Evolutionary conservation across 2,113 vertebrate genomes (phyloP), one percentile per base, ranked within the genome.

Genomic region (Pavo muticus): DNA sequence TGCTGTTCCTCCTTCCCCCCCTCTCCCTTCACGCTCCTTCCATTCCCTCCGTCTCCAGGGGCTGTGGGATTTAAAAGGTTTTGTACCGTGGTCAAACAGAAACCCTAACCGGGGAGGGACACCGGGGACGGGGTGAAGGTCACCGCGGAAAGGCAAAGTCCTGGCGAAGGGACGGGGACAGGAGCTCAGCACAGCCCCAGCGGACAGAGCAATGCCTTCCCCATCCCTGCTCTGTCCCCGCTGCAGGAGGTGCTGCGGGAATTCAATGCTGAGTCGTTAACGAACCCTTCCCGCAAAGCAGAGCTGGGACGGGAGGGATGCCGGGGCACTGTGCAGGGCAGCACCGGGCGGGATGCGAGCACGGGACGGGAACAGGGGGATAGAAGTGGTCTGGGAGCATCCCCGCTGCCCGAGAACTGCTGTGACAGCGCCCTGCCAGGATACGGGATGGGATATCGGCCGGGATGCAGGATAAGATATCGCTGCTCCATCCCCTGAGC

Each of bases 21-120:
- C 13, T 45, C 19, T n/a, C 25, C 32, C 32, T 11, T 20, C 56
- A 7, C 3, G 3, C 52, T 59, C 21, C 1, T 45, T 77, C 69
- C 75, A 60, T 57, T 20, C 30, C 70, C 42, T 91, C 2, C 17
- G 48, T 87, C 88, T 80, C 93, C 68, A 13, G 85, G 85, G 96
- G 45, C 75, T 1, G 4, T 84, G 91, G 89, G 71, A 81, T 94
- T 90, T 63, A 94, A 94, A 93, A 95, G 86, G 91, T 73, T 94
- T 86, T 79, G 70, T 72, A 86, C 40, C 52, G 67, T 21, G 5
- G 15, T 50, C 82, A 68, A 83, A 67, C 27, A 81, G 94, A 96
- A 94, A 95, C 91, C 67, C 59, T 94, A 93, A 91, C 72, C 60
- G n/a, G 44, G 30, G 65, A 56, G 79, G 57, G 56, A 65, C 32